These are phyloP conservation scores for Aspidiotus rigidus DNA, from an alignment of 2,888 invertebrate species.

Conservation along the genomic window DNA sequence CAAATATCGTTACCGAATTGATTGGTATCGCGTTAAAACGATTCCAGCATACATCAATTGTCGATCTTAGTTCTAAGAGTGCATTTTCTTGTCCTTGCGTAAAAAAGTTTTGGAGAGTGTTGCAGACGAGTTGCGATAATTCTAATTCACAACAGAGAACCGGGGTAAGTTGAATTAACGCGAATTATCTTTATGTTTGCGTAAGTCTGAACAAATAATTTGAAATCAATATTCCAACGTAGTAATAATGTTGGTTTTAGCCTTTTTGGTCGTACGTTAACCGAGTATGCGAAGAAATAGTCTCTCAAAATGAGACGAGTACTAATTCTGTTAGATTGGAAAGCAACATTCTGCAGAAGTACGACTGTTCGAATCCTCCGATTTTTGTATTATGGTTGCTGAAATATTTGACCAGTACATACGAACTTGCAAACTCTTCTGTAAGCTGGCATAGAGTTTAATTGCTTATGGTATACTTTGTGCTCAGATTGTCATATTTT, in stretches of 20 bases:
- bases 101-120: constrained; percentile 51
- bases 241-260: constrained; percentile 3
- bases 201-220: neutral
- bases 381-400: constrained; percentile 25
- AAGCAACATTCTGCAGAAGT: constrained; percentile 8
- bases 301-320: neutral
- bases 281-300: constrained; percentile 14
- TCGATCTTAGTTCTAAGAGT: constrained; percentile 45
- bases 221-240: neutral
- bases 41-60: constrained; percentile 42
- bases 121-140: constrained; percentile 46
- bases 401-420: constrained; percentile 36
- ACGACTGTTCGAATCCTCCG: constrained; percentile 11
- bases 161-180: too few species aligned
- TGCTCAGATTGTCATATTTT: neutral
- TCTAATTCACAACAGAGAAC: constrained; percentile 32
- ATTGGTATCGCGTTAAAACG: constrained; percentile 25
- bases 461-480: neutral
- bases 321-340: constrained; percentile 8
- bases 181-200: too few species aligned
- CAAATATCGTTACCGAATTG: constrained; percentile 18
- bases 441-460: neutral
- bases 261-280: constrained; percentile 23
- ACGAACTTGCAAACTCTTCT: constrained; percentile 9
- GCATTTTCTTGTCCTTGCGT: constrained; percentile 52